Evolutionary conservation across 2,888 invertebrate species (phyloP).

Genomic region (Hyposoter dolosus): DNA sequence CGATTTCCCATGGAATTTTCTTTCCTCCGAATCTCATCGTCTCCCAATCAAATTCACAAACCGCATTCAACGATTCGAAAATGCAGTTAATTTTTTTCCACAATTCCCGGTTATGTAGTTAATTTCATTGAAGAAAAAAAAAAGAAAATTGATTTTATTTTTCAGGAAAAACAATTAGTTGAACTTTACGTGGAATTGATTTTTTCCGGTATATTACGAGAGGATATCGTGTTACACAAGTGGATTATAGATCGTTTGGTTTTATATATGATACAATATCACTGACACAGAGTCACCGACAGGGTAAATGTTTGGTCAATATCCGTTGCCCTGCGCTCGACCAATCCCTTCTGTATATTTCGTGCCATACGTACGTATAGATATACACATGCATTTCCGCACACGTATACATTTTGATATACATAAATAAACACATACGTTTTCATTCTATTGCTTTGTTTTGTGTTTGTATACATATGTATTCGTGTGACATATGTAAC

Average conservation of each 20-base stretch:
- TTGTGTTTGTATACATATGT: not conserved
- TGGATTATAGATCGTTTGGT: conserved; percentile 8
- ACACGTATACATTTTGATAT: conserved; percentile 6
- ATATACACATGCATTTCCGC: not conserved
- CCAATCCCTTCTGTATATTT: conserved; percentile 39
- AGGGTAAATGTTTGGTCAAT: conserved; percentile 67
- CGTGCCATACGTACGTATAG: conserved; percentile 18
- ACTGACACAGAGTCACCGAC: conserved; percentile 28
- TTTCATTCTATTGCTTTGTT: not conserved
- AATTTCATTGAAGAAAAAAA: not conserved
- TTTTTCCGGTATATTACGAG: not conserved
- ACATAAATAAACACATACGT: not conserved
- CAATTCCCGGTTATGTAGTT: no score
- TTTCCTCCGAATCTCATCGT: not conserved
- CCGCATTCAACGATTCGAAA: no score
- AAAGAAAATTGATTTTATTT: not conserved
- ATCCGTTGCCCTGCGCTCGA: conserved; percentile 61
- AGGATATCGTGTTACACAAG: conserved; percentile 39
- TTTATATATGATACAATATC: conserved; percentile 16
- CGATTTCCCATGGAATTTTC: not conserved
- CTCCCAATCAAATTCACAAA: conserved; percentile 1
- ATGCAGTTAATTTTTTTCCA: no score
- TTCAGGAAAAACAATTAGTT: not conserved
- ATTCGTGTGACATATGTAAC: not conserved
- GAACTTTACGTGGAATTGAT: not conserved